Base-by-base conservation (phyloP, 2,113 vertebrate genomes). In the Condylura cristata region DNA sequence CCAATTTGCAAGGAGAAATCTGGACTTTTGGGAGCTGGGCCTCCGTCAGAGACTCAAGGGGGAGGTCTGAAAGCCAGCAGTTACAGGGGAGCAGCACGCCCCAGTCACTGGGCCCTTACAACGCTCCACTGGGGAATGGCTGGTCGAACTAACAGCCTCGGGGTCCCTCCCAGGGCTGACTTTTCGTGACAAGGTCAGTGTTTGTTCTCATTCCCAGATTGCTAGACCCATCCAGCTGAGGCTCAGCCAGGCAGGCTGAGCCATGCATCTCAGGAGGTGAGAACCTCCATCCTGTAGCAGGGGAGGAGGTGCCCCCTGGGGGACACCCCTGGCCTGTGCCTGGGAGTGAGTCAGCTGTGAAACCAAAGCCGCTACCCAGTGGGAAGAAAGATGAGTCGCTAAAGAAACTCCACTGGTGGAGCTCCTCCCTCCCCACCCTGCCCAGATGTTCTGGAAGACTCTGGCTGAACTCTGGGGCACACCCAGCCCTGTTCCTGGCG, bases 401-500 rank as follows among this genome's bases (percentile, higher is more conserved):
- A 2, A 46, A 72, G 86, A 86, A 39, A 39, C 82, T 39, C 82
- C 6, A 5, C 44, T 6, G 80, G 83, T n/a, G 20, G 17, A 4
- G 53, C 51, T 72, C 79, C 74, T 56, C 81, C 90, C 76, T 79
- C 96, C 68, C 68, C 68, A 41, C 68, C 68, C 68, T 71, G 68
- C 68, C 37, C 68, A 71, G 68, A 71, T 71, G 68, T 71, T 71
- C 68, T 22, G 34, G 68, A 18, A 37, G 37, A 71, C 68, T 71
- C 68, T 61, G 39, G 68, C 68, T 71, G 68, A 70, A 71, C 68
- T 39, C 68, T 5, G 56, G 91, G 91, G 81, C 96, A 92, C 96
- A 63, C 97, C 97, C 95, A 34, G 65, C 88, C 28, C 6, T 28
- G 37, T 37, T 70, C 71, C 92, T 46, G 96, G 93, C 95, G 16